Base-by-base conservation (phyloP, 2,888 invertebrate species). In the Subacronicta megacephala region DNA sequence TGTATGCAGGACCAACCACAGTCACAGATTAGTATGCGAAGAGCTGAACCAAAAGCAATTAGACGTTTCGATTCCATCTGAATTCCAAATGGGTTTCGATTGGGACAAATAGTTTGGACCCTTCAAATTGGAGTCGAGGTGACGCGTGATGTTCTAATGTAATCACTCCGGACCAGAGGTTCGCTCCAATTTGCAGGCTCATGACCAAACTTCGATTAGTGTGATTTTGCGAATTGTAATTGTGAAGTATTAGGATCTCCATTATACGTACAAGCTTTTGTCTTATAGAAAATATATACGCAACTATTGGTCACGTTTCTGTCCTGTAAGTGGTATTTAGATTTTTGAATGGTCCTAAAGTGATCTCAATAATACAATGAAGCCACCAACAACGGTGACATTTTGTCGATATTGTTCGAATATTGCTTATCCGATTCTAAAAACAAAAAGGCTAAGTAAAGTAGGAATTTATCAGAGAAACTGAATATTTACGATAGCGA, bases 21-120 rank as follows among this genome's bases (percentile, higher is more conserved):
- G 51, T 62, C 58, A 59, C 53, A 72, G 66, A 80, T 86, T 81
- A 85, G 83, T 85, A 88, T 87, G 87, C 87, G 78, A 72, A 77
- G 81, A 78, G 83, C 78, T 78, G 76, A 78, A 82, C 72, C 82
- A 80, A 84, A 81, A 82, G 83, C 90, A 90, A 90, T 91, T 90
- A 91, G 85, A 84, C 87, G 82, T 85, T 84, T 82, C 81, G 80
- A 81, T 82, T 81, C 81, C 81, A 83, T 86, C 85, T 82, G 87
- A 87, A 86, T 88, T 78, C 78, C 81, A 83, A 88, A 88, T 87
- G 83, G 78, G 75, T 75, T 77, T 75, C 75, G 75, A 75, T 77
- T 77, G 75, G 78, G 75, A 75, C 80, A 76, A 68, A 70, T 72
- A 73, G 74, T 75, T 75, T 57, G 77, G 79, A 69, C 78, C 75